Base-by-base conservation (phyloP, 2,113 vertebrate genomes). In the Calyptommatus sinebrachiatus region DNA sequence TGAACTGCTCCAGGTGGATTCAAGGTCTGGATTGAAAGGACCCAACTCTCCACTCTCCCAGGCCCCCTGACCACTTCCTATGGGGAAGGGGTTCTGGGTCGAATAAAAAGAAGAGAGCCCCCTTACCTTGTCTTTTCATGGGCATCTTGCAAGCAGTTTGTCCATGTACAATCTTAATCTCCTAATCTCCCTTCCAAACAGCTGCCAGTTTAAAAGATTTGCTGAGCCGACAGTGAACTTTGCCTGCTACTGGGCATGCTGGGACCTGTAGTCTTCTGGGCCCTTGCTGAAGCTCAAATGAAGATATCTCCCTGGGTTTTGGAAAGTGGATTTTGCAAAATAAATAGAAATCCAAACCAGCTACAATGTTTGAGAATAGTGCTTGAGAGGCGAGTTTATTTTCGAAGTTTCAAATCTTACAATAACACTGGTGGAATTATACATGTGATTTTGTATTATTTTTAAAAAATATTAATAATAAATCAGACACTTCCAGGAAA, bases 151-250 rank as follows among this genome's bases (percentile, higher is more conserved):
- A 75, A 45, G 50, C 72, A 18, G 50, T 81, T 75, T 28, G 63
- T 24, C 61, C 72, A 75, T 5, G 35, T 9, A 75, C 63, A 74
- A 75, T n/a, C 63, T 48, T 81, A 81, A 81, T 75, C 79, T 69
- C 79, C 66, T 81, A 75, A 81, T 81, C 79, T 69, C 65, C 11
- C 79, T 57, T 45, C 72, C 26, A 46, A 74, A 75, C 70, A 73
- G 71, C 70, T 80, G 78, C 70, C 50, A 20, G 79, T 50, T 81
- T 81, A 81, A 81, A 69, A 81, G 79, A 75, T 81, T 81, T 81
- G 72, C 35, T 3, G 11, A 24, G 16, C 63, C 28, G 24, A 74
- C 61, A 20, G 48, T 1, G 20, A 45, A n/a, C 50, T 53, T n/a
- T 8, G 24, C 69, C 11, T n/a, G 7, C 14, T 2, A 2, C 61